Evolutionary conservation across 1,140 invertebrate species (phyloP), one percentile per base, ranked within the genome.

Genomic region (Phocides pigmalion): DNA sequence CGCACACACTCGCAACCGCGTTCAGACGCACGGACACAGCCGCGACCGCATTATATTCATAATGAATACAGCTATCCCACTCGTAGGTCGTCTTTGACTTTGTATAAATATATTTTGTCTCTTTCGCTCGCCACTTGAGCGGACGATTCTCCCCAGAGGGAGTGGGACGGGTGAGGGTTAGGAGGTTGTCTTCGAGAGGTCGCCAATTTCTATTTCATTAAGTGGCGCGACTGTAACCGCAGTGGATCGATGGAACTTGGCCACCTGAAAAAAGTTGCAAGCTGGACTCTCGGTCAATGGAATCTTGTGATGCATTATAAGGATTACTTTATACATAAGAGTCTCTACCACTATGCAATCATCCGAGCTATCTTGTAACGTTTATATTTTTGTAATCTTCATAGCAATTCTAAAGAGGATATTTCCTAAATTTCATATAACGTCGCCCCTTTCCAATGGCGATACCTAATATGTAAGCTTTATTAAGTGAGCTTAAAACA

Each of bases 191-290:
- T 90, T 90, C 81, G 84, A 84, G 84, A 84, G 84, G 87, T 85
- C 85, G 87, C 80, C 84, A 84, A 90, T 90, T 90, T 90, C 88
- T 89, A 88, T 90, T 90, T 89, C 88, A 89, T 90, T 90, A 89
- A 87, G 85, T 89, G 84, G 76, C 81, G 84, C 79, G 81, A 58
- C 72, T 82, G 74, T 75, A 79, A 86, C 88, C 88, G 77, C 88
- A 84, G 67, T 62, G 84, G 83, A 86, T 90, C 88, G 84, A 87
- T 89, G 75, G 46, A 59, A 74, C 67, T 77, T 79, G 71, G 78
- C 62, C 76, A 83, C 76, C 74, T 77, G 76, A 79, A 87, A 87
- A 84, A 82, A 73, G 46, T 42, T 50, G 41, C 32, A 44, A 28
- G 54, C 37, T 44, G 25, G 37, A 63, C 32, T 49, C 9, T 62